Evolutionary conservation across 2,797 vertebrate species (phyloP).

Genomic region (Clarias platycephalus): DNA sequence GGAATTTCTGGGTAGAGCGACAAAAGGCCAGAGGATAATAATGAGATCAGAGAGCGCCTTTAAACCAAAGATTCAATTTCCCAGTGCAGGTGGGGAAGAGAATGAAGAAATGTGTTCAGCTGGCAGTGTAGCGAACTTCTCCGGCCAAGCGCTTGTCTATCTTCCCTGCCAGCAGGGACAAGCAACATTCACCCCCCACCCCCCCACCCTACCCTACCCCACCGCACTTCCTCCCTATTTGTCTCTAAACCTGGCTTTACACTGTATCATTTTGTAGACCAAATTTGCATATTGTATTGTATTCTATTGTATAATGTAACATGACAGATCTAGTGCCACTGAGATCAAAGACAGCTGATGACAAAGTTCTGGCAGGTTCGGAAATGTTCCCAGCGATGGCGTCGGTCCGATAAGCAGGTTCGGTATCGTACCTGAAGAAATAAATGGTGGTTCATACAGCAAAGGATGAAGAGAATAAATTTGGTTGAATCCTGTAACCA

Average conservation of each 20-base stretch:
- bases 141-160: background rate
- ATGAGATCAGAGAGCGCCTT: conserved; percentile 24
- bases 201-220: background rate
- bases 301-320: background rate
- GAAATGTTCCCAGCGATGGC: background rate
- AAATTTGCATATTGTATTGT: background rate
- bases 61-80: conserved; percentile 47
- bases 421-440: no score
- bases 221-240: background rate
- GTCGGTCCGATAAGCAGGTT: background rate
- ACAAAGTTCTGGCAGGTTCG: background rate
- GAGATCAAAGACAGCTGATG: background rate
- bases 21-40: conserved; percentile 13
- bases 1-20: conserved; percentile 18
- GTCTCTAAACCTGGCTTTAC: background rate
- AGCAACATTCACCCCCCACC: background rate
- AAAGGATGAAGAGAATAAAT: background rate
- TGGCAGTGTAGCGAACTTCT: conserved; percentile 7
- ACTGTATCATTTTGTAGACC: background rate
- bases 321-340: background rate
- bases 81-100: conserved; percentile 30
- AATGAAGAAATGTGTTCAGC: conserved; percentile 14
- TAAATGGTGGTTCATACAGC: background rate
- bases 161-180: background rate
- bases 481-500: background rate